Conservation (phyloP, 2,113 vertebrate species). For the Brachirus orientalis region DNA sequence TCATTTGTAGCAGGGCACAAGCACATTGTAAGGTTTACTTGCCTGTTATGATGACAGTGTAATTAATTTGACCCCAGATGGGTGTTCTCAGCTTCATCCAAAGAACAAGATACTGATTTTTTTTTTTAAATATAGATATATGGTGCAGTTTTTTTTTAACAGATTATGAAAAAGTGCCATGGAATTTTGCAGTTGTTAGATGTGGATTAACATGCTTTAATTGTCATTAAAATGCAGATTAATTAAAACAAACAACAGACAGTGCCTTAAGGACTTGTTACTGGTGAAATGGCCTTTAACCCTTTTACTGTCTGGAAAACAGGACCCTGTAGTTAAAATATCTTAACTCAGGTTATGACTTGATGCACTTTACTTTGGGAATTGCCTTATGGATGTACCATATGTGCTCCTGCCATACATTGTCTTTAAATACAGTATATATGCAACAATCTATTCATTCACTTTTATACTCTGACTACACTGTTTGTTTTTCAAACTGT, state of each 20-base stretch:
- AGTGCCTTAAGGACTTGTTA: constrained; percentile 26
- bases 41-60: too few species aligned
- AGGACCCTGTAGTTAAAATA: constrained; percentile 29
- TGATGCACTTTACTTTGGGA: constrained; percentile 81
- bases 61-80: too few species aligned
- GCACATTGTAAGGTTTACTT: too few species aligned
- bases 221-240: constrained; percentile 7
- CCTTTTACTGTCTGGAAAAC: constrained; percentile 34
- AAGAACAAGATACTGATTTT: too few species aligned
- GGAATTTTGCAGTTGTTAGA: constrained; percentile 24
- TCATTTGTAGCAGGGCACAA: too few species aligned
- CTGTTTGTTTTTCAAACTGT: constrained; percentile 1
- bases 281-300: constrained; percentile 42
- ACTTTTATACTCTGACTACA: constrained; percentile 8
- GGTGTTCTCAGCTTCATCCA: too few species aligned
- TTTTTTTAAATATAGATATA: too few species aligned
- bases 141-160: not conserved
- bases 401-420: not conserved
- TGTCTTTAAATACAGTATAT: constrained; percentile 1
- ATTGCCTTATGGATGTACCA: constrained; percentile 24
- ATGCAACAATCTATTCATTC: not conserved
- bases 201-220: constrained; percentile 19
- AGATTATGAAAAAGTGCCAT: constrained; percentile 8
- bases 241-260: not conserved
- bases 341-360: constrained; percentile 52